phyloP scores from a whole-genome alignment of 1,140 invertebrate species.

The Drosophila quadrilineata region DNA sequence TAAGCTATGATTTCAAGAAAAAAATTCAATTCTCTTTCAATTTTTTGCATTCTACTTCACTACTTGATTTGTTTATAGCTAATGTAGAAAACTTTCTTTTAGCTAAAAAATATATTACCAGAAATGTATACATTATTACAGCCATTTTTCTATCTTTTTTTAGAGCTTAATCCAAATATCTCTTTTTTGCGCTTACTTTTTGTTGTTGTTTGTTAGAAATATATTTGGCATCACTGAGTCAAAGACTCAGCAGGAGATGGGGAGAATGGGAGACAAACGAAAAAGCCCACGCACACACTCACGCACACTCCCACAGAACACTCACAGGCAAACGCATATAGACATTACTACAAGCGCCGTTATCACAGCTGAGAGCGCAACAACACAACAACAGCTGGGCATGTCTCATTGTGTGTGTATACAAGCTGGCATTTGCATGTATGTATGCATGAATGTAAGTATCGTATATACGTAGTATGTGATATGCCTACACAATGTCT shows the following conservation, averaged over 20 bases:
- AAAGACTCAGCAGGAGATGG: not conserved
- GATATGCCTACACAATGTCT: conserved; percentile 23
- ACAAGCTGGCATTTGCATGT: conserved; percentile 1
- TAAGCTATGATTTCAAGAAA: too few species aligned
- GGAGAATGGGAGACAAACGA: not conserved
- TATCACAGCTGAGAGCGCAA: conserved; percentile 39
- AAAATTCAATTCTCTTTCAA: too few species aligned
- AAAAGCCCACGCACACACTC: not conserved
- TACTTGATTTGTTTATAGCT: too few species aligned
- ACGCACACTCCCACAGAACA: not conserved
- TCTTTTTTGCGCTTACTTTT: too few species aligned
- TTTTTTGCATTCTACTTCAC: too few species aligned
- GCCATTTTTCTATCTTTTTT: too few species aligned
- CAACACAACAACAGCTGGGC: conserved; percentile 7
- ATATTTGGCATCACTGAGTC: too few species aligned
- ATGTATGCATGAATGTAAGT: not conserved
- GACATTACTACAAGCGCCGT: conserved; percentile 27
- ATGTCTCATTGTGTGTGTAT: not conserved
- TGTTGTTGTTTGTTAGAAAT: too few species aligned
- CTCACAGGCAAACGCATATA: not conserved
- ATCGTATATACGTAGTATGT: conserved; percentile 22
- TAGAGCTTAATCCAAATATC: too few species aligned
- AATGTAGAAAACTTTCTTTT: too few species aligned
- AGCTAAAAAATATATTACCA: too few species aligned
- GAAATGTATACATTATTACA: not conserved